Conservation (phyloP, 2,888 invertebrate genomes). For the Ophonus ardosiacus region DNA sequence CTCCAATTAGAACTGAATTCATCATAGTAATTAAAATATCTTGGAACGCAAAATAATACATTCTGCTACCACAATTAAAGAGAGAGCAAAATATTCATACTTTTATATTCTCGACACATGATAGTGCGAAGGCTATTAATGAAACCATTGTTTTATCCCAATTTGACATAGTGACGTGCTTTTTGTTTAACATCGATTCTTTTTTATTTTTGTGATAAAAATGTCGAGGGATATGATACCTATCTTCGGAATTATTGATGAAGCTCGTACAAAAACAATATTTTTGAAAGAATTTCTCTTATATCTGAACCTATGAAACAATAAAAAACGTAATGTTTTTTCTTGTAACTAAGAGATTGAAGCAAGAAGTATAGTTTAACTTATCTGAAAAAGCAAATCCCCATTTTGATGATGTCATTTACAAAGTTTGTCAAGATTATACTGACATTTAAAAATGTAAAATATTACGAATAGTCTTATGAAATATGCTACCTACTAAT, state of each 20-base stretch:
- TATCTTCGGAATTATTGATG: neutral
- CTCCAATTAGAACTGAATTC: neutral
- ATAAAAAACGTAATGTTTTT: neutral
- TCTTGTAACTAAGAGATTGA: neutral
- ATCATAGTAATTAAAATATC: constrained; percentile 11
- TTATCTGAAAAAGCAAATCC: too few species aligned
- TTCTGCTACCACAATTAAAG: neutral
- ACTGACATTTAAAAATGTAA: too few species aligned
- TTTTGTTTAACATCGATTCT: neutral
- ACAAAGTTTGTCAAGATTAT: too few species aligned
- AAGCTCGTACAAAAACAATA: neutral
- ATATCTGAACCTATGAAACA: neutral
- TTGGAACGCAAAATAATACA: neutral
- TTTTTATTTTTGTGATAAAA: constrained; percentile 1
- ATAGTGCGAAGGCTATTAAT: neutral
- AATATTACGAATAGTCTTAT: too few species aligned
- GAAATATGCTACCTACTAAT: too few species aligned
- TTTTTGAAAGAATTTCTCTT: neutral
- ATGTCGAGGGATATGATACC: neutral
- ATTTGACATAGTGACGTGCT: neutral
- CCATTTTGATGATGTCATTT: too few species aligned
- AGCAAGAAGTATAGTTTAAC: neutral
- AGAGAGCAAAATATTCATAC: neutral
- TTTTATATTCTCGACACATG: neutral
- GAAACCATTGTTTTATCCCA: neutral